phyloP scores from a whole-genome alignment of 2,888 invertebrate genomes.

The Acanthacorydalis orientalis region DNA sequence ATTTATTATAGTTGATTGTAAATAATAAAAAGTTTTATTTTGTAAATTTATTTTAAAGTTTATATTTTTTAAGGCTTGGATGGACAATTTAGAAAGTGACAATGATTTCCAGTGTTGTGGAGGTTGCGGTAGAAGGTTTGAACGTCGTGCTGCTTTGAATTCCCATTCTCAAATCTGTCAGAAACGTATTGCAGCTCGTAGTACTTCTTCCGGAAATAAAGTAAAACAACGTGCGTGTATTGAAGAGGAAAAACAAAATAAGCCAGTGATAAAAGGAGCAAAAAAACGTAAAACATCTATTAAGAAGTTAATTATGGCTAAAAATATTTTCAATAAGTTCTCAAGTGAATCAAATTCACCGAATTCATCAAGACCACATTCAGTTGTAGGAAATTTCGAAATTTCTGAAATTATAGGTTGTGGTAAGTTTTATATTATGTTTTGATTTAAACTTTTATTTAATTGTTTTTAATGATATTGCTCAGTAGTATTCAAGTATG shows the following conservation, averaged over 20 bases:
- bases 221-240: slow-evolving; percentile 9
- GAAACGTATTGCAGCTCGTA: slow-evolving; percentile 31
- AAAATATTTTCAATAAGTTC: slow-evolving; percentile 5
- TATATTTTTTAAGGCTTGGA: slow-evolving; percentile 32
- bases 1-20: too few relatives aligned
- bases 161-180: slow-evolving; percentile 54
- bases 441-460: too few relatives aligned
- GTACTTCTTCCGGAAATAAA: slow-evolving; percentile 19
- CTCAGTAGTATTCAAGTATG: too few relatives aligned
- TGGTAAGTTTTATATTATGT: neutral
- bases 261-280: slow-evolving; percentile 4
- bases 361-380: neutral
- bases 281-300: slow-evolving; percentile 9
- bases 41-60: neutral
- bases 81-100: slow-evolving; percentile 46
- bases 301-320: slow-evolving; percentile 8
- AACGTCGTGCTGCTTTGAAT: slow-evolving; percentile 51
- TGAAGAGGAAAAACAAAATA: slow-evolving; percentile 7
- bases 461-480: too few relatives aligned
- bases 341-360: neutral
- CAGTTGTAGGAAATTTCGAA: neutral
- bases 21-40: too few relatives aligned
- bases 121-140: slow-evolving; percentile 54
- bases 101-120: slow-evolving; percentile 43
- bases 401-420: neutral